Evolutionary conservation across 2,888 invertebrate genomes (phyloP), one percentile per base, ranked within the genome.

Genomic region (Clistopyga incitator): DNA sequence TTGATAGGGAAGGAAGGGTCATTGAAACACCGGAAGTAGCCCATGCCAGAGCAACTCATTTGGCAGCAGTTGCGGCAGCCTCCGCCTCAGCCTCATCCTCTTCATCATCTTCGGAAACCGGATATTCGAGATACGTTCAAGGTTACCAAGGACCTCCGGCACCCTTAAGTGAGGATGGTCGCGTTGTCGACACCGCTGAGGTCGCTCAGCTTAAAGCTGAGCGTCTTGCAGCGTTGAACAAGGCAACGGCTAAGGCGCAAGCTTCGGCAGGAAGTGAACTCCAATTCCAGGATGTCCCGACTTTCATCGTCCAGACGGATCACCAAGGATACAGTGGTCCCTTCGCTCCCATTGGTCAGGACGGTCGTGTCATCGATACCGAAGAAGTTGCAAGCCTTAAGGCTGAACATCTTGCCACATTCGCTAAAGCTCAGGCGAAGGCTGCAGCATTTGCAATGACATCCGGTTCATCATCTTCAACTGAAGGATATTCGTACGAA

Each of bases 1-100:
- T 90, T 47, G 90, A 86, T 20, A 77, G 85, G n/a, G 89, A 89
- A 42, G 90, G 90, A 4, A 90, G 90, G 74, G 91, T 93, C 6
- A 90, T 93, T 75, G 93, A 93, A 82, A 92, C 93, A 0, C 93
- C 93, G 81, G 93, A 93, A 89, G 93, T 93, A 6, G 91, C 92
- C 15, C 90, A 91, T 75, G 92, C 92, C 15, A 93, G 93, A 83
- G 91, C 91, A 1, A 92, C 91, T 1, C 93, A 93, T 82, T 91
- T 93, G 56, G 92, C 92, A 0, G 90, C 92, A 4, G 87, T 91
- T 13, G 92, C 92, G 15, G 64, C 84, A 6, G 84, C 70, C 61
- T 78, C 86, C 0, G 78, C 80, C 6, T 85, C 84, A 78, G 77
- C 64, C 13, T 54, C 54, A 13, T 70, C 54, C 18, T 50, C 50